phyloP scores from a whole-genome alignment of 1,140 invertebrate species.

The Caenorhabditis briggsae region DNA sequence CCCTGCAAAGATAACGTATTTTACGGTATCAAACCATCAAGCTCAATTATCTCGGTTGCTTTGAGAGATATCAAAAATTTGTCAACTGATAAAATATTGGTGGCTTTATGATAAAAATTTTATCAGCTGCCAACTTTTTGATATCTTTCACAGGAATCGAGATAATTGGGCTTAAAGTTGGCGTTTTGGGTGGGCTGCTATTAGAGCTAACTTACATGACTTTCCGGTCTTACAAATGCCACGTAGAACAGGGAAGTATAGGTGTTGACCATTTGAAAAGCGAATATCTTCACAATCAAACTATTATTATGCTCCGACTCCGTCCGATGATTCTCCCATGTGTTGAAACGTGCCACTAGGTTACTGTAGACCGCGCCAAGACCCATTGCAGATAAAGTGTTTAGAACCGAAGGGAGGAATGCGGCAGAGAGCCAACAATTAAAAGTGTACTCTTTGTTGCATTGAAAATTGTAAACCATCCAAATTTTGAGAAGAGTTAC shows the following conservation, averaged over 20 bases:
- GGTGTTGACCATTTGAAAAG: slow-evolving; percentile 65
- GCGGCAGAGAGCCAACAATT: slow-evolving; percentile 51
- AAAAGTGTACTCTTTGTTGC: slow-evolving; percentile 52
- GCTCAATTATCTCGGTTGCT: no score
- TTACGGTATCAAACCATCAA: no score
- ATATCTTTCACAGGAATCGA: no score
- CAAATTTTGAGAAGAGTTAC: slow-evolving; percentile 61
- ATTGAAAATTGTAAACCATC: slow-evolving; percentile 44
- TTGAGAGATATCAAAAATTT: no score
- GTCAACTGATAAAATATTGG: no score
- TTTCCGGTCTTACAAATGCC: slow-evolving; percentile 62
- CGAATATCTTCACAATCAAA: slow-evolving; percentile 62
- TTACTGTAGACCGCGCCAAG: slow-evolving; percentile 56
- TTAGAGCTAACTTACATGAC: slow-evolving; percentile 34
- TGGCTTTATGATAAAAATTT: no score
- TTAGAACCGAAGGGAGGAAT: slow-evolving; percentile 58
- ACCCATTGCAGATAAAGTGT: slow-evolving; percentile 63
- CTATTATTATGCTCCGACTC: slow-evolving; percentile 60
- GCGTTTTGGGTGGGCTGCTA: no score
- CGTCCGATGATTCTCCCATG: slow-evolving; percentile 64
- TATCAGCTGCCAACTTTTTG: no score
- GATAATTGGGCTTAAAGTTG: no score
- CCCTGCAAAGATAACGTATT: slow-evolving; percentile 36
- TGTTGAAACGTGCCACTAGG: slow-evolving; percentile 37
- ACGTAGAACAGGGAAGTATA: slow-evolving; percentile 64